Base-by-base conservation (phyloP, 2,797 vertebrate species). In the Rhabdomys pumilio region DNA sequence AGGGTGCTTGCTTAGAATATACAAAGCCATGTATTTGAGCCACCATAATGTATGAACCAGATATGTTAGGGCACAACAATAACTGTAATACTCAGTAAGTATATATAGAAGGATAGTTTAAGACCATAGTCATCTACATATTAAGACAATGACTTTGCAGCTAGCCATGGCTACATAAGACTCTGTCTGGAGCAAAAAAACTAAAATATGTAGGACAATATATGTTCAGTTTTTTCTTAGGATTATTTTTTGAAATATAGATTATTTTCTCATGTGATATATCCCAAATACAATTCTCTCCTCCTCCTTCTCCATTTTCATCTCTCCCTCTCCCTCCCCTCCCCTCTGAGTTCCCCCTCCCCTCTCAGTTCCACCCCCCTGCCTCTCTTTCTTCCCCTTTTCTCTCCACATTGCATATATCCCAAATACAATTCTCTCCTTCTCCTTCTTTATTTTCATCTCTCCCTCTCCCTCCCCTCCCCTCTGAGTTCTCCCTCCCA, bases 321-420 rank as follows among this genome's bases (percentile, higher is more conserved):
- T 82, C 6, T 17, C 0, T 15, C 55, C 38, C n/a, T 13, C 13
- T 22, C 3, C 14, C 1, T 22, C 6, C 7, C 1, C 7, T 80
- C 44, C 44, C 44, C 44, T 44, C 44, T 44, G 38, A 38, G 38
- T 38, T 38, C 38, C 38, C 38, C 38, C 38, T 38, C 38, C 38
- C 38, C 38, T 38, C 38, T 38, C 44, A 44, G 44, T 44, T 44
- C 44, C 44, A 44, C 44, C 44, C 44, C 44, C 44, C 44, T 38
- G 6, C 44, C 44, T 44, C 44, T 44, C 44, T 44, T 6, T 44
- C 44, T 44, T 44, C 44, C 7, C 1, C 3, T 80, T 57, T 81
- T 13, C 12, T n/a, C 6, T 14, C 0, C 55, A 38, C 6, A 8
- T 57, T 38, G 34, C n/a, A 55, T 15, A 41, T 38, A 59, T 41